These are phyloP conservation scores for Epinephelus cyanopodus DNA, from an alignment of 2,113 vertebrate species.

Conservation along the genomic window DNA sequence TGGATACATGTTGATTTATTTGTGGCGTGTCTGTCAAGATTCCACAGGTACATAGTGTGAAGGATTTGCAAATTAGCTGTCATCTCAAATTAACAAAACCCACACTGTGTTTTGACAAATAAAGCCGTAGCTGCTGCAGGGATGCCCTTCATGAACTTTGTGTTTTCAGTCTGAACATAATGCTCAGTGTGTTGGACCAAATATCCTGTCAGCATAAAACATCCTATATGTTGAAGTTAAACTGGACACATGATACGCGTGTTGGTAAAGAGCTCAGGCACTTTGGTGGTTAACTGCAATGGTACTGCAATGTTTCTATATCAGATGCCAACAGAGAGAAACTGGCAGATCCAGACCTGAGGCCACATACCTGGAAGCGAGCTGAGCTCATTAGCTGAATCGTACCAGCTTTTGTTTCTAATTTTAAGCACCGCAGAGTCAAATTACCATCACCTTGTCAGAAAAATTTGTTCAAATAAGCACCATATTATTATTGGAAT, in stretches of 20 bases:
- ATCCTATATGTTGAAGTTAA: background rate
- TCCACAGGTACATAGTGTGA: background rate
- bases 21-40: background rate
- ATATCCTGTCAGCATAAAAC: background rate
- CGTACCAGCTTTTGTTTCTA: constrained; percentile 7
- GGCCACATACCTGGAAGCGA: constrained; percentile 14
- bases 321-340: constrained; percentile 6
- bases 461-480: constrained; percentile 7
- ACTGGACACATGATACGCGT: constrained; percentile 10
- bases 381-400: constrained; percentile 40
- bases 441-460: constrained; percentile 14
- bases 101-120: background rate
- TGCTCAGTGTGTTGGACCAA: background rate
- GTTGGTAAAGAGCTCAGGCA: background rate
- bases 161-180: background rate
- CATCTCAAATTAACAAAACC: background rate
- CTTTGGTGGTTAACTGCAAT: background rate
- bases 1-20: background rate
- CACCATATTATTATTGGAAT: background rate
- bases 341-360: constrained; percentile 19
- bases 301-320: background rate
- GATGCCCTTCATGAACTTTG: background rate
- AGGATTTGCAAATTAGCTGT: constrained; percentile 1
- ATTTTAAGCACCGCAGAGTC: constrained; percentile 25
- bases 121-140: background rate